Evolutionary conservation across 2,888 invertebrate genomes (phyloP).

Genomic region (Stenchaetothrips biformis): DNA sequence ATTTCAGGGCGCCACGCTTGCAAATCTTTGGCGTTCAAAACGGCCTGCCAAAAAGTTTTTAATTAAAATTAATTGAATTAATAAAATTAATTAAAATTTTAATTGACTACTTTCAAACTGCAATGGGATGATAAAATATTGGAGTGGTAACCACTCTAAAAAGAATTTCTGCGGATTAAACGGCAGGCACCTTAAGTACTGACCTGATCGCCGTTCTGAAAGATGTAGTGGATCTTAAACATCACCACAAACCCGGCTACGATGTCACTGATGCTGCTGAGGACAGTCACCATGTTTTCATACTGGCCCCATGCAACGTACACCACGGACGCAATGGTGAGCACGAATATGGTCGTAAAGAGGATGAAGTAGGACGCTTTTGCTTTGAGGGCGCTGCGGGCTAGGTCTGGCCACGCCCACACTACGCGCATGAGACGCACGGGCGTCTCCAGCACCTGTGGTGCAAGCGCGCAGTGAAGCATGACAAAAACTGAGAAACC

Average conservation of each 20-base stretch:
- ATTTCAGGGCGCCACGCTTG: too few species aligned
- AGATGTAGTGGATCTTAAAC: background rate
- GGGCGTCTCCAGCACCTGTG: conserved; percentile 1
- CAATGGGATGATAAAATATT: too few species aligned
- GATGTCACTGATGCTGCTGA: background rate
- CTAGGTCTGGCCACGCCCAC: background rate
- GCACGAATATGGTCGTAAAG: background rate
- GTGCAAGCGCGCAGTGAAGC: too few species aligned
- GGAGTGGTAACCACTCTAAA: too few species aligned
- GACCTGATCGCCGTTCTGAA: background rate
- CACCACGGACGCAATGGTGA: background rate
- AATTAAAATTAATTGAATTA: too few species aligned
- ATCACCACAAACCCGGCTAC: background rate
- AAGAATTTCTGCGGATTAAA: too few species aligned
- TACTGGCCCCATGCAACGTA: background rate
- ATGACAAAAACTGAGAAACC: too few species aligned
- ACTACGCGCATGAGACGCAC: background rate
- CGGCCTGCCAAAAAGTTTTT: too few species aligned
- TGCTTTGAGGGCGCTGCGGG: background rate
- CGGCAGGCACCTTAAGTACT: too few species aligned
- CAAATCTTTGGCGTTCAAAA: too few species aligned
- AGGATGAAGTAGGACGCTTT: background rate
- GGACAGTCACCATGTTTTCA: background rate
- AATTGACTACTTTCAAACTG: too few species aligned
- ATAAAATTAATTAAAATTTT: too few species aligned